Conservation (phyloP, 2,888 invertebrate species). For the Adelphocoris suturalis region DNA sequence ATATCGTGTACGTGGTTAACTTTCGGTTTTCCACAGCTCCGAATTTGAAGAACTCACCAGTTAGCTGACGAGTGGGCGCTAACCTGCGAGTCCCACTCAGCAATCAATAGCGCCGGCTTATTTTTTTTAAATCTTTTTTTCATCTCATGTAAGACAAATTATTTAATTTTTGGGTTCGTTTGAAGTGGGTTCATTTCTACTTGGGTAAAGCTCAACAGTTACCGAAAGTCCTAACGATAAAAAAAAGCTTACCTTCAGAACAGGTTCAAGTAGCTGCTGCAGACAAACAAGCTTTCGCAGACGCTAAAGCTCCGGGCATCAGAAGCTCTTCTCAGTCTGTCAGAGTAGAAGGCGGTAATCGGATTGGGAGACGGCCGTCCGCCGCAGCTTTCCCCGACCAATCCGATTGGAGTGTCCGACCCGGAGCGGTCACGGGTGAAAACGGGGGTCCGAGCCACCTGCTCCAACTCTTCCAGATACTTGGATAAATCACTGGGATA, state of each 20-base stretch:
- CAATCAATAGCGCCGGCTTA: constrained; percentile 25
- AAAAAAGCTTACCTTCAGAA: too few species aligned
- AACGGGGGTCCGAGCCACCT: constrained; percentile 26
- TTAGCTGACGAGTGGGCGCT: constrained; percentile 21
- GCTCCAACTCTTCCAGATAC: constrained; percentile 39
- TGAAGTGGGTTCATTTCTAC: too few species aligned
- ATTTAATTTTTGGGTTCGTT: too few species aligned
- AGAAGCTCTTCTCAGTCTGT: constrained; percentile 15
- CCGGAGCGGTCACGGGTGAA: constrained; percentile 32
- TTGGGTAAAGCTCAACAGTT: too few species aligned
- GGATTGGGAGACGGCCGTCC: constrained; percentile 32
- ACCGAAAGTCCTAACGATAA: too few species aligned
- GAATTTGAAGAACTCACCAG: not conserved
- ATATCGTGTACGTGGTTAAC: too few species aligned
- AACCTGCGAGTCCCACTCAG: not conserved
- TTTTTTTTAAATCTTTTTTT: too few species aligned
- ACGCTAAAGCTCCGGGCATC: constrained; percentile 9
- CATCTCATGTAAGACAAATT: too few species aligned
- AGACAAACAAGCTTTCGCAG: not conserved
- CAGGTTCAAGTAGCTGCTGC: too few species aligned
- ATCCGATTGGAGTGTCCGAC: constrained; percentile 42
- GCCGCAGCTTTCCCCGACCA: constrained; percentile 35
- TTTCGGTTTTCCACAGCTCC: not conserved
- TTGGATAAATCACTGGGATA: constrained; percentile 42
- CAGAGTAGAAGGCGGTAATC: constrained; percentile 29